Evolutionary conservation across 2,888 invertebrate genomes (phyloP).

Genomic region (Alsophila aescularia): DNA sequence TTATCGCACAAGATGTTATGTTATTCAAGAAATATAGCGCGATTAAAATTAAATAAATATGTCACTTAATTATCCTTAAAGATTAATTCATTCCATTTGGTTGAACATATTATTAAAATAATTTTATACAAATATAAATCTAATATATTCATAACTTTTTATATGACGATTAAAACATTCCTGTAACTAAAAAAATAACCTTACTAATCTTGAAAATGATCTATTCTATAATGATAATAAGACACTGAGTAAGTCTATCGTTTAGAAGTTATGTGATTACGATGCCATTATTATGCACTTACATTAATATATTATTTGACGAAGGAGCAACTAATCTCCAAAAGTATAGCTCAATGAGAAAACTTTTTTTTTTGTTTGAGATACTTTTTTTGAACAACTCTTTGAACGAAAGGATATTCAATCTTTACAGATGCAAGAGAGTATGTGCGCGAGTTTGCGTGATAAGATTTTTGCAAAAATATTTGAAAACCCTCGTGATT

Average conservation of each 20-base stretch:
- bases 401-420: no score
- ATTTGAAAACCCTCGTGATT: no score
- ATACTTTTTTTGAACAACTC: no score
- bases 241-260: conserved; percentile 25
- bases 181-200: not conserved
- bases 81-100: conserved; percentile 7
- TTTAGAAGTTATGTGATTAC: conserved; percentile 2
- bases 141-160: not conserved
- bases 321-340: not conserved
- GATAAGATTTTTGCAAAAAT: no score
- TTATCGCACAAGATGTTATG: not conserved
- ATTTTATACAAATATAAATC: conserved; percentile 2
- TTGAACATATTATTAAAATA: conserved; percentile 1
- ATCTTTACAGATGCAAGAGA: no score
- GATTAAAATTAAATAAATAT: not conserved
- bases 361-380: no score
- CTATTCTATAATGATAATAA: conserved; percentile 10
- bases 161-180: not conserved
- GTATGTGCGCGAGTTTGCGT: no score
- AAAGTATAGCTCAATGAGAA: not conserved
- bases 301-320: no score
- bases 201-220: not conserved
- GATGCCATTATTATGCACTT: not conserved
- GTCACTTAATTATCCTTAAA: not conserved
- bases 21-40: not conserved